Conservation (phyloP, 2,113 vertebrate species). For the Erythrocebus patas region DNA sequence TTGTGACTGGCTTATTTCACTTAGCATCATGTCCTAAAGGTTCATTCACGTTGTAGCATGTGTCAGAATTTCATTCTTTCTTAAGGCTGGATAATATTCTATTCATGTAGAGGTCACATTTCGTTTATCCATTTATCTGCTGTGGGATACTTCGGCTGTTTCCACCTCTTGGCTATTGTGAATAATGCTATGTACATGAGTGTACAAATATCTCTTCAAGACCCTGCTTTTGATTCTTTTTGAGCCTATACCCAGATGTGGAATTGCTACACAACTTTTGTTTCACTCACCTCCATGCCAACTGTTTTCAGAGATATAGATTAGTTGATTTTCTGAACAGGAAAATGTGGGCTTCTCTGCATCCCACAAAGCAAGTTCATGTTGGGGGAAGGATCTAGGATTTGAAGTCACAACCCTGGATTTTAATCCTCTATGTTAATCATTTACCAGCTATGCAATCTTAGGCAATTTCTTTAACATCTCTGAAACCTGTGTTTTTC, state of each 20-base stretch:
- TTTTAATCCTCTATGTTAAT: neutral
- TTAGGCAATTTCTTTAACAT: neutral
- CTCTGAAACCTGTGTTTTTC: neutral
- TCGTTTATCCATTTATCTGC: neutral
- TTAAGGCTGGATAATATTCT: neutral
- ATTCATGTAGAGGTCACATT: neutral
- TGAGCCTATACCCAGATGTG: neutral
- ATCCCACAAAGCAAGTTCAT: neutral
- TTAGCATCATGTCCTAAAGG: neutral
- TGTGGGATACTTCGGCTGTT: rapidly evolving
- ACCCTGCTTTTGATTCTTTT: neutral
- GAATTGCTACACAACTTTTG: neutral
- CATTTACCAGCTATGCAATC: neutral
- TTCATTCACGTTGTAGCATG: neutral
- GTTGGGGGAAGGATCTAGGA: neutral
- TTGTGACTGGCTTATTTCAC: neutral
- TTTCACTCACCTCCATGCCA: neutral
- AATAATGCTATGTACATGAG: neutral
- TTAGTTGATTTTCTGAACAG: neutral
- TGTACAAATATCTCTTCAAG: neutral
- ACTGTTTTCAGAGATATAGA: neutral
- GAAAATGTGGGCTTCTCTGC: neutral
- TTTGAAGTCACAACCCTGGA: neutral
- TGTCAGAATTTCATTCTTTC: neutral
- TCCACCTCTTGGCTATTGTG: neutral